Evolutionary conservation across 2,797 vertebrate species (phyloP).

Genomic region (Pipistrellus nathusii): DNA sequence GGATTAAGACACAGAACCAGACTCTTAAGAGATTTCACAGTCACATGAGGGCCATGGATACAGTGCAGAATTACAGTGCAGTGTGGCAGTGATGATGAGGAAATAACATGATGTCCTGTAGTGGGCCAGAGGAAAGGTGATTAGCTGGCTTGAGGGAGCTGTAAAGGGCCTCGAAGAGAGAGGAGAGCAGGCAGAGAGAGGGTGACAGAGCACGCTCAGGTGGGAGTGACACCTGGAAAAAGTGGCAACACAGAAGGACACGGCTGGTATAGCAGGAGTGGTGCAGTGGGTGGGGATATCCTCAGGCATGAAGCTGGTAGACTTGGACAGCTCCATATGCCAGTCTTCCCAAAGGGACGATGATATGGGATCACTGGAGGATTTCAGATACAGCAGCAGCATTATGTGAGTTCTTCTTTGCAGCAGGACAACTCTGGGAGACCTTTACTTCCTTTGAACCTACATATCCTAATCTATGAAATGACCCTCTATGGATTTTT

Average conservation of each 20-base stretch:
- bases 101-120: neutral
- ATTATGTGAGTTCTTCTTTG: neutral
- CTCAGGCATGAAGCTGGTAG: neutral
- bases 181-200: neutral
- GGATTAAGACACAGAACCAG: slow-evolving; percentile 25
- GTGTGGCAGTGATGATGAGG: slow-evolving; percentile 40
- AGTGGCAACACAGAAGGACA: neutral
- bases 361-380: neutral
- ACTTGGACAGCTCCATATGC: neutral
- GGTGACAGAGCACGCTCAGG: neutral
- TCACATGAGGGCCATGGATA: neutral
- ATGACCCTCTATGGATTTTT: neutral
- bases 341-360: neutral
- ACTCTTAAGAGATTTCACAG: neutral
- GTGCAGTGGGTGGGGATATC: neutral
- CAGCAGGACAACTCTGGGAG: neutral
- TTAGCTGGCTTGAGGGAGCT: neutral
- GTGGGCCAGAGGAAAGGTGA: neutral
- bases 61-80: slow-evolving; percentile 37
- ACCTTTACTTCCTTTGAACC: slow-evolving; percentile 58
- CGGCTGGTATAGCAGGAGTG: neutral
- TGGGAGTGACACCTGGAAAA: neutral
- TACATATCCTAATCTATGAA: neutral
- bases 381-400: neutral
- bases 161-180: neutral